Conservation (phyloP, 2,113 vertebrate genomes). For the Poecile atricapillus region DNA sequence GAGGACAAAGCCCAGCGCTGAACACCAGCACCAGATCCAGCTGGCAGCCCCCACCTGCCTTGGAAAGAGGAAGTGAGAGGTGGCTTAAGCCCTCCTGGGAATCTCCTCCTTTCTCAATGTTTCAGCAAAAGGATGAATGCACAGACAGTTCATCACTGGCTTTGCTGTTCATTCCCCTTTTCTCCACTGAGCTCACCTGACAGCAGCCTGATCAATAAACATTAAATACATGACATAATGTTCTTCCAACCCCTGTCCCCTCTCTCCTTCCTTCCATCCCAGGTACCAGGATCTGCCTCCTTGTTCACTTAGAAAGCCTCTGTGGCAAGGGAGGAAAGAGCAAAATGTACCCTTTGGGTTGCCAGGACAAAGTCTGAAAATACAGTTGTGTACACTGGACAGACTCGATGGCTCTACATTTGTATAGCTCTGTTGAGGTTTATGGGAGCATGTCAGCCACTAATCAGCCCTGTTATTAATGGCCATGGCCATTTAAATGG, state of each 20-base stretch:
- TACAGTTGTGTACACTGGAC: neutral
- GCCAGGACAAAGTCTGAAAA: neutral
- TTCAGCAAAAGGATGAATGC: neutral
- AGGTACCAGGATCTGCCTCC: neutral
- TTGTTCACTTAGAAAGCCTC: neutral
- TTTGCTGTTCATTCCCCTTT: fast-evolving
- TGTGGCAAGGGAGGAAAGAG: neutral
- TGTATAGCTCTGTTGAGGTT: neutral
- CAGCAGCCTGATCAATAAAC: fast-evolving
- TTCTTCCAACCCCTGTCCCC: neutral
- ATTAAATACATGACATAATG: neutral
- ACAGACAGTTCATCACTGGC: neutral
- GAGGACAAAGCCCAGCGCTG: neutral
- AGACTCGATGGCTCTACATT: neutral
- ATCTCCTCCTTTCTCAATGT: neutral
- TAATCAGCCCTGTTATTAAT: neutral
- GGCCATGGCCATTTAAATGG: neutral
- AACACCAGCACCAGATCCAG: neutral
- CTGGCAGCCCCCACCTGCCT: neutral
- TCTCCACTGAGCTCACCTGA: neutral
- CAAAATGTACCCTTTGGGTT: neutral
- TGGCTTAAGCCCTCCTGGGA: neutral
- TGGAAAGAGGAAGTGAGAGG: neutral
- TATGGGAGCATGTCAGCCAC: neutral
- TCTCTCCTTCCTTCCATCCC: neutral